Conservation (phyloP, 2,888 invertebrate genomes). For the Aphrophora alni region DNA sequence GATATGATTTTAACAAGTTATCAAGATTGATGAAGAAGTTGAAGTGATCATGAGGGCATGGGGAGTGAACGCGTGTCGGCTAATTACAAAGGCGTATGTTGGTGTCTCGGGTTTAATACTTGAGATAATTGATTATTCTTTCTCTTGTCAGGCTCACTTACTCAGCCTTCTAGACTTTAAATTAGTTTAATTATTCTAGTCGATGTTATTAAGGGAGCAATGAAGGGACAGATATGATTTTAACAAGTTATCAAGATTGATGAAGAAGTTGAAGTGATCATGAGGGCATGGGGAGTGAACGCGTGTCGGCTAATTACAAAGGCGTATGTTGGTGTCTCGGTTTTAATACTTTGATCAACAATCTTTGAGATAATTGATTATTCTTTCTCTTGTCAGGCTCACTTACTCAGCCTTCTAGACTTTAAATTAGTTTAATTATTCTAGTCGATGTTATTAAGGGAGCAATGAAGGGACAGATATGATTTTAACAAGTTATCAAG, state of each 20-base stretch:
- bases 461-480: not conserved
- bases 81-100: too few relatives aligned
- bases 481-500: not conserved
- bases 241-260: not conserved
- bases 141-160: too few relatives aligned
- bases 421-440: not conserved
- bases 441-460: not conserved
- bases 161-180: not conserved
- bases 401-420: too few relatives aligned
- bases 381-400: not conserved
- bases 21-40: too few relatives aligned
- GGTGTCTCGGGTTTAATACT: too few relatives aligned
- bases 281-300: not conserved
- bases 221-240: too few relatives aligned
- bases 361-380: not conserved
- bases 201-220: not conserved
- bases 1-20: too few relatives aligned
- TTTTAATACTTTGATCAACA: not conserved
- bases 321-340: not conserved
- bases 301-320: not conserved
- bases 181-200: not conserved
- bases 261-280: too few relatives aligned
- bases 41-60: too few relatives aligned
- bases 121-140: too few relatives aligned
- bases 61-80: too few relatives aligned